Base-by-base conservation (phyloP, 1,140 invertebrate species). In the Drosophila bifasciata region DNA sequence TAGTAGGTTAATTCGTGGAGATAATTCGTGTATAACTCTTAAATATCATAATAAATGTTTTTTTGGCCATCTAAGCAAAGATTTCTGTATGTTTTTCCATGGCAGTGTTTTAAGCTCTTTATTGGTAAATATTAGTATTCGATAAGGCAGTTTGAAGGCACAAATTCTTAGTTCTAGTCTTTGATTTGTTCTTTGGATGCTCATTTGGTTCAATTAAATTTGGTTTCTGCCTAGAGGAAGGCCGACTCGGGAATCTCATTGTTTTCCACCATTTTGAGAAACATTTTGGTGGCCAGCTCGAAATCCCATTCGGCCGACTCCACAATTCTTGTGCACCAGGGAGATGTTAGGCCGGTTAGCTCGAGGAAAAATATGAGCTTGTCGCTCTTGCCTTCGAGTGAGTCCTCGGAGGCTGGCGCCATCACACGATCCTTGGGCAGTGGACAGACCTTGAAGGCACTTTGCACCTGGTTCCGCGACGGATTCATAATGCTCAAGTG, bases 261-360 rank as follows among this genome's bases (percentile, higher is more conserved):
- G 0, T 36, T 17, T 0, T 13, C 11, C 13, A 49, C 59, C 58
- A 75, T 70, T 7, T 48, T 11, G 2, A 88, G 5, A 21, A 88
- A 91, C 40, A 74, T 15, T 2, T 78, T 19, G 0, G 89, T 9
- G 0, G 89, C 76, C 1, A 32, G 9, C 17, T 79, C 61, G 6
- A 89, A 68, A 16, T 84, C 46, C 89, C 89, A 90, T n/a, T 77
- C 53, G 9, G 80, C 84, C 15, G 76, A 62, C 17, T 89, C 80
- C 11, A 85, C 61, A 28, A 90, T 76, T n/a, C 77, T 57, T 5
- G 83, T 90, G 41, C 83, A 90, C 90, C 90, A 91, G 6, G 76
- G 51, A 11, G 71, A 69, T 40, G 73, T 81, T 4, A 91, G 61
- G 0, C 72, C 75, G 1, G 90, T 89, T 3, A 89, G 16, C 48